These are phyloP conservation scores for Chelon auratus DNA, from an alignment of 2,797 vertebrate genomes.

Conservation along the genomic window DNA sequence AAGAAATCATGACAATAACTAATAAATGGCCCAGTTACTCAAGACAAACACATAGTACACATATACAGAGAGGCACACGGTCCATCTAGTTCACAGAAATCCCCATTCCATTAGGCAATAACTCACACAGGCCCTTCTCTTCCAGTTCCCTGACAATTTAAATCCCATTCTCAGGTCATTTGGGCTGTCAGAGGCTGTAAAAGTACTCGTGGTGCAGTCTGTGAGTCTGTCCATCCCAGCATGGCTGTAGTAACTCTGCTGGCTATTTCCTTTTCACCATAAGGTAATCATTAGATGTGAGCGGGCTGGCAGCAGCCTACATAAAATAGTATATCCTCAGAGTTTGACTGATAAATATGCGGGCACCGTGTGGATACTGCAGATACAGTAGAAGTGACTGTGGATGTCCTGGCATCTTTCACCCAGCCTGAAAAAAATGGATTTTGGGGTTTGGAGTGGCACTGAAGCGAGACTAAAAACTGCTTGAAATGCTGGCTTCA, in stretches of 20 bases:
- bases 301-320: slow-evolving; percentile 64
- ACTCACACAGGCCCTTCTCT: slow-evolving; percentile 54
- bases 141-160: slow-evolving; percentile 55
- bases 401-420: slow-evolving; percentile 3
- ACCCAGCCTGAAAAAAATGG: slow-evolving; percentile 9
- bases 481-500: slow-evolving; percentile 20
- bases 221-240: slow-evolving; percentile 63
- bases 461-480: slow-evolving; percentile 17
- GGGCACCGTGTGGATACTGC: slow-evolving; percentile 18
- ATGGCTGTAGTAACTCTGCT: slow-evolving; percentile 69
- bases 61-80: slow-evolving; percentile 13
- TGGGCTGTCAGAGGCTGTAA: slow-evolving; percentile 65
- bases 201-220: slow-evolving; percentile 74
- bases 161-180: slow-evolving; percentile 69
- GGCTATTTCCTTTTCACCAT: slow-evolving; percentile 75
- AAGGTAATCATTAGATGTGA: slow-evolving; percentile 79
- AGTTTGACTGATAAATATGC: slow-evolving; percentile 51
- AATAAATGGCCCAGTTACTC: slow-evolving; percentile 39
- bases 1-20: slow-evolving; percentile 22
- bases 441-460: slow-evolving; percentile 14
- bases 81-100: slow-evolving; percentile 38
- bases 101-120: slow-evolving; percentile 43
- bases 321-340: slow-evolving; percentile 70
- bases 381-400: slow-evolving; percentile 9
- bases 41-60: slow-evolving; percentile 11